These are phyloP conservation scores for Salarias fasciatus DNA, from an alignment of 2,797 vertebrate species.

Conservation along the genomic window DNA sequence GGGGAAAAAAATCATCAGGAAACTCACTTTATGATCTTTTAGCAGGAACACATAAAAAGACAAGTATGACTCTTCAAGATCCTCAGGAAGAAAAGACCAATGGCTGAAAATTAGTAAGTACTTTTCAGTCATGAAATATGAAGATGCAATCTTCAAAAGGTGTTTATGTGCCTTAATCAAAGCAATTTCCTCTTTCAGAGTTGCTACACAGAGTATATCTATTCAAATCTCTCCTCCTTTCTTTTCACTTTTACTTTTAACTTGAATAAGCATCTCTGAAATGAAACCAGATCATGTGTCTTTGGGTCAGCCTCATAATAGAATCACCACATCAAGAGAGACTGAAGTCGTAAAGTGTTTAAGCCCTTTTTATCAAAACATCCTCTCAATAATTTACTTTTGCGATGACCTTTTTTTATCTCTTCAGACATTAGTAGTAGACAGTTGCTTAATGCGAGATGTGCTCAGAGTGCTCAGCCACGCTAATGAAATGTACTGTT, in stretches of 20 bases:
- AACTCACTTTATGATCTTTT: constrained; percentile 11
- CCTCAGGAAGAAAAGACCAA: too few relatives aligned
- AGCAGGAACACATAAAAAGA: neutral
- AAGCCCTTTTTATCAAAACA: constrained; percentile 35
- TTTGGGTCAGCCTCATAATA: constrained; percentile 32
- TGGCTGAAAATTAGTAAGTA: neutral
- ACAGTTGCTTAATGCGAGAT: constrained; percentile 49
- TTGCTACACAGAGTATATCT: too few relatives aligned
- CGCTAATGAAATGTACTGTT: constrained; percentile 49
- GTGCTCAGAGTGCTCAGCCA: constrained; percentile 33
- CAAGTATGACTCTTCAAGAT: too few relatives aligned
- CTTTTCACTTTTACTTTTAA: constrained; percentile 32
- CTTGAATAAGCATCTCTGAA: constrained; percentile 18
- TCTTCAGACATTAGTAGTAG: constrained; percentile 47
- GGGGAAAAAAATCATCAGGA: neutral
- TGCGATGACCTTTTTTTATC: constrained; percentile 45
- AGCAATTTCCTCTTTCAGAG: too few relatives aligned
- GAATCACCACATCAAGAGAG: constrained; percentile 5
- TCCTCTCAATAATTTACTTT: constrained; percentile 38
- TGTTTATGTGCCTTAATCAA: constrained; percentile 16
- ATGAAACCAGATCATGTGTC: constrained; percentile 11
- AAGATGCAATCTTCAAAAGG: constrained; percentile 11
- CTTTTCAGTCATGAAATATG: neutral
- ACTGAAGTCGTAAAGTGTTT: constrained; percentile 20
- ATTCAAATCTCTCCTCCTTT: too few relatives aligned